phyloP scores from a whole-genome alignment of 2,888 invertebrate genomes.

The Eugnorisma glareosa region DNA sequence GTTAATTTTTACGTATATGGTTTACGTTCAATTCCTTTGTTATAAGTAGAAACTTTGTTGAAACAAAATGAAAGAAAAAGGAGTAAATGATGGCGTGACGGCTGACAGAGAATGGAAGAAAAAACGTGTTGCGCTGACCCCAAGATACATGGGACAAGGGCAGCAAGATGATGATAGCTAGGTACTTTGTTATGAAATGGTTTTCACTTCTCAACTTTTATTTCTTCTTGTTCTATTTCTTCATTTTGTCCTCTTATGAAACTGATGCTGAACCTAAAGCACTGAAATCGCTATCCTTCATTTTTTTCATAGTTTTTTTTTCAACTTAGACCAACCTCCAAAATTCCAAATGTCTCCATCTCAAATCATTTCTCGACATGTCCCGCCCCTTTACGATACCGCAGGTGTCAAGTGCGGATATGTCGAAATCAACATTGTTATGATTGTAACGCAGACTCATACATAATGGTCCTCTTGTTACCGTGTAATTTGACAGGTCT shows the following conservation, averaged over 20 bases:
- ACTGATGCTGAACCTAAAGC: background rate
- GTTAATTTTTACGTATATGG: background rate
- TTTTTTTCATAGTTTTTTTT: background rate
- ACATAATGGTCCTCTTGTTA: constrained; percentile 44
- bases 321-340: constrained; percentile 66
- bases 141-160: too few relatives aligned
- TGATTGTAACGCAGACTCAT: constrained; percentile 32
- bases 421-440: constrained; percentile 70
- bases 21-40: background rate
- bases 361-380: constrained; percentile 74
- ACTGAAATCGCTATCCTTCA: background rate
- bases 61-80: too few relatives aligned
- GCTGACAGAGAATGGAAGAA: too few relatives aligned
- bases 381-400: constrained; percentile 73
- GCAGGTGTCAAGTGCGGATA: constrained; percentile 73
- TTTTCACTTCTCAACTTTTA: background rate
- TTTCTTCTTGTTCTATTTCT: background rate
- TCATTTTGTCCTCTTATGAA: background rate
- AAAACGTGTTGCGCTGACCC: too few relatives aligned
- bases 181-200: background rate
- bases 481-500: constrained; percentile 58
- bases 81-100: too few relatives aligned
- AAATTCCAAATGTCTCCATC: constrained; percentile 71
- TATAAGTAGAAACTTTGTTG: too few relatives aligned
- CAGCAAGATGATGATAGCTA: background rate